Evolutionary conservation across 2,797 vertebrate genomes (phyloP), one percentile per base, ranked within the genome.

Genomic region (Argentina silus): DNA sequence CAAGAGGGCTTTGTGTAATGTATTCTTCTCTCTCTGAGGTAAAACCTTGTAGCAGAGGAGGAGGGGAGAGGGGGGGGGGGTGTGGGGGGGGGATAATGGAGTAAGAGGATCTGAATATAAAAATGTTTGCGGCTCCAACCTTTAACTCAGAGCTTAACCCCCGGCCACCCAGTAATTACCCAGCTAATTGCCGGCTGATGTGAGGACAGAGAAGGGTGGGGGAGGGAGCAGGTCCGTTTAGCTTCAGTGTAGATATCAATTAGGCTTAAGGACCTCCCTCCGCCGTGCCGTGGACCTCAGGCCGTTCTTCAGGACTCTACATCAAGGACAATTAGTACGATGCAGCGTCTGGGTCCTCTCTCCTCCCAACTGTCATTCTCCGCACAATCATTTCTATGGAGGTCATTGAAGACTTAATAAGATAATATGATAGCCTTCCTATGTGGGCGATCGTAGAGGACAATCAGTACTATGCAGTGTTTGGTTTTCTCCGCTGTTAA

Each of bases 81-180:
- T n/a, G n/a, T n/a, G n/a, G n/a, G n/a, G n/a, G n/a, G n/a, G 83
- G 83, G 88, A 90, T 91, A 92, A 90, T 88, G 77, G 87, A 90
- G 87, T 89, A 88, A 90, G 87, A 89, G 90, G 90, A 90, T 91
- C 86, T 67, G 45, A 42, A 90, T 88, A 87, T 85, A 84, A 90
- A 90, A 91, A 92, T 90, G 90, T 92, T 92, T 91, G 85, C 87
- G 79, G 82, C 85, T 83, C 84, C 79, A 86, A 91, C 89, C 89
- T 90, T 90, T 90, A 81, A 84, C 89, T 87, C 62, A 0, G 74
- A 91, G 89, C 89, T 92, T 91, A 89, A 90, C 90, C 89, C 79
- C 15, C 78, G 88, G 82, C 89, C 81, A 11, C 74, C 71, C 82
- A 85, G 88, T 91, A 90, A 91, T 90, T 86, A 89, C 86, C 82